Percentiles rank a stretch among this genome's conserved stretches.
phyloP scores from a whole-genome alignment of 2,113 vertebrate species.

The Isichthys henryi region DNA sequence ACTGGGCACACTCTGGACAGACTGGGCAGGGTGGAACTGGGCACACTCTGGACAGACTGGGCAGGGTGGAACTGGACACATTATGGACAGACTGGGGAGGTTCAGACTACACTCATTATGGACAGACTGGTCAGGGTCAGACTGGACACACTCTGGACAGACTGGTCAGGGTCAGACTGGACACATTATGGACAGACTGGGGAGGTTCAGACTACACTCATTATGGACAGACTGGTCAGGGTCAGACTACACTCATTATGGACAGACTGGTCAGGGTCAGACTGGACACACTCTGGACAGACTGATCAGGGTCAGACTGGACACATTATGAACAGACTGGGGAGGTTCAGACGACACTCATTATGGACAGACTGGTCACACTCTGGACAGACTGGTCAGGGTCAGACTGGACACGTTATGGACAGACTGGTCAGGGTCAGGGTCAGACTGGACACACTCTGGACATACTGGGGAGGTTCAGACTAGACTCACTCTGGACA shows the following conservation, averaged over 20 bases:
- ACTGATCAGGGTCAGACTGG: neutral
- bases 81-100: neutral
- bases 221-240: neutral
- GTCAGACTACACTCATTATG: neutral
- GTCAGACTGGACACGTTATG: neutral
- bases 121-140: neutral
- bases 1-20: neutral
- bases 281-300: neutral
- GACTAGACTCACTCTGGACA: neutral
- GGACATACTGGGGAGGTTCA: too few species aligned
- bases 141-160: neutral
- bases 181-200: neutral
- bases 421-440: too few species aligned
- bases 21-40: neutral
- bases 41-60: too few species aligned
- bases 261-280: too few species aligned
- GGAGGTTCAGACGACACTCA: too few species aligned
- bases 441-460: too few species aligned
- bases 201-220: neutral
- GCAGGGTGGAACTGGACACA: too few species aligned
- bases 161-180: too few species aligned
- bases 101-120: neutral
- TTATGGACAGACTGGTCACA: neutral
- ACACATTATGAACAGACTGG: neutral
- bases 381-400: neutral